A percentile compares a stretch with the other conserved stretches of the same genome.
Conservation (phyloP, 2,113 vertebrate genomes). For the Cercopithecus mona region DNA sequence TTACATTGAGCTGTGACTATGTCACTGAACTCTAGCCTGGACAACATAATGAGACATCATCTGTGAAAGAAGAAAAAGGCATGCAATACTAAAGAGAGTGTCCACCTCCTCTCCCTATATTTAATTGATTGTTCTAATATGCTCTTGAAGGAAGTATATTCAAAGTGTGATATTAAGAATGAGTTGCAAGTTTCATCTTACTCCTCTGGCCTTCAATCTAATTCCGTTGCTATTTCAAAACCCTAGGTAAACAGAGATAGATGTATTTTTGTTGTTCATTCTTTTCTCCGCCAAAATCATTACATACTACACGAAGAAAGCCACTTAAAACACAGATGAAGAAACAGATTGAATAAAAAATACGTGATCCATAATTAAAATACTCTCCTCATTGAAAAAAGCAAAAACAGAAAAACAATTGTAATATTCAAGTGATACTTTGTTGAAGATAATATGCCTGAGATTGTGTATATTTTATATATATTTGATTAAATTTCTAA, state of each 20-base stretch:
- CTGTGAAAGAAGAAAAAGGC: background rate
- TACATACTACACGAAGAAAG: background rate
- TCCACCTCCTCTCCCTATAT: background rate
- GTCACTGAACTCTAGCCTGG: background rate
- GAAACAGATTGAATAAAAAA: constrained; percentile 39
- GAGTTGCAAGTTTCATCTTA: background rate
- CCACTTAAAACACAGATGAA: constrained; percentile 30
- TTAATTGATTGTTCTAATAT: background rate
- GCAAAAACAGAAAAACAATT: background rate
- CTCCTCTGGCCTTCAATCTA: background rate
- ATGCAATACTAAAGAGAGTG: background rate
- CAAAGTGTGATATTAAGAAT: background rate
- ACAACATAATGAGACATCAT: background rate
- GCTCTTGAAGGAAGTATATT: background rate
- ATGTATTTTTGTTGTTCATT: background rate
- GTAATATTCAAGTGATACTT: constrained; percentile 24
- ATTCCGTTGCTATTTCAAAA: background rate
- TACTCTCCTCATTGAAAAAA: background rate
- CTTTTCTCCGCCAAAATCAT: constrained; percentile 36
- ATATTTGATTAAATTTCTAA: constrained; percentile 7
- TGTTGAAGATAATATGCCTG: background rate
- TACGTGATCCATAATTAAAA: constrained; percentile 15
- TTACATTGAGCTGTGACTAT: background rate
- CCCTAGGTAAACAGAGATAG: background rate
- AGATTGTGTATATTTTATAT: background rate